Evolutionary conservation across 2,888 invertebrate species (phyloP), one percentile per base, ranked within the genome.

Genomic region (Caenorhabditis sp.): DNA sequence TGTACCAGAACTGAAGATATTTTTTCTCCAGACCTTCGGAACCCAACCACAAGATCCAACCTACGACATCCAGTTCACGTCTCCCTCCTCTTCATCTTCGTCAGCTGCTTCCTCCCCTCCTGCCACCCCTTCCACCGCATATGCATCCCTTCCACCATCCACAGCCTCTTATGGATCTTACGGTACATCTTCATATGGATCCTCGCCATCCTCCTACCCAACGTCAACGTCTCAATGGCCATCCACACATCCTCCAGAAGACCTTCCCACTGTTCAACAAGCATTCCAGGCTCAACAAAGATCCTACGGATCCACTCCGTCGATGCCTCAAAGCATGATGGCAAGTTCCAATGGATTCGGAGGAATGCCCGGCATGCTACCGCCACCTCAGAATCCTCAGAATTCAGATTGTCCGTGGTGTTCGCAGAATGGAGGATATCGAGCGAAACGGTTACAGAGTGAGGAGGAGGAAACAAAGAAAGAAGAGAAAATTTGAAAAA

Each of bases 201-300:
- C 63, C 16, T 56, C 61, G 35, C 59, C 35, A 59, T 59, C 61
- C 22, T 4, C 61, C 0, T 66, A 66, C 35, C 28, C 58, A 76
- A 41, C 63, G 22, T 24, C 59, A 7, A 51, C 77, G 2, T 63
- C 77, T 8, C 51, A 70, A 35, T 44, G 47, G 38, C 61, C 56
- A 22, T 80, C 68, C 16, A 81, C 77, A 5, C 82, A 82, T 69
- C 82, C 82, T 14, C 82, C 82, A 59, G 82, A 82, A 49, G 82
- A 82, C 47, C 73, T 82, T 26, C 82, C 82, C 24, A 82, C 82
- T 5, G 77, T 82, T 16, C 77, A 77, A 22, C 68, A 82, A 61
- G 73, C 73, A 0, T 77, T 56, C 31, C 72, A 64, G 35, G 28
- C 49, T n/a, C 54, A 64, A 22, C 51, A 66, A 35, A 19, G 26